Base-by-base conservation (phyloP, 2,113 vertebrate genomes). In the Apus apus region DNA sequence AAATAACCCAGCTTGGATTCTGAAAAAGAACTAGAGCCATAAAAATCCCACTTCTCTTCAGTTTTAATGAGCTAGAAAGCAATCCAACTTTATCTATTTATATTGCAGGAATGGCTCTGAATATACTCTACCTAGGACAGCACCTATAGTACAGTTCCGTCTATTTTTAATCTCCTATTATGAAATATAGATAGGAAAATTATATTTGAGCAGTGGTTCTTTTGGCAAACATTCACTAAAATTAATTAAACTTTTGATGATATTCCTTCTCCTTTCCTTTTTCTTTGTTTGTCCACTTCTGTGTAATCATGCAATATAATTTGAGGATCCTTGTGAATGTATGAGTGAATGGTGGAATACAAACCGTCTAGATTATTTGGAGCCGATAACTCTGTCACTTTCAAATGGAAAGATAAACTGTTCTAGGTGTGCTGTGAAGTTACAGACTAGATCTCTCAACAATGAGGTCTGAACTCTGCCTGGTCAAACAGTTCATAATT, bases 221-320 rank as follows among this genome's bases (percentile, higher is more conserved):
- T 94, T 72, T 61, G 36, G 90, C 79, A 97, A 96, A 97, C 70
- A 95, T 95, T 96, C 95, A 92, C 85, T 94, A 67, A 95, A 96
- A 97, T 96, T 94, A 95, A 97, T 95, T 94, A 95, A 96, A 94
- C 48, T 95, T 96, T 71, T 94, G 92, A 96, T 96, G 75, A 92
- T 94, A 90, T 94, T 96, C 79, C 82, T 96, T 93, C 72, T 94
- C 75, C 65, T 95, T 91, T 92, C 66, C 53, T 92, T 88, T 89
- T 86, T 92, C 88, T 93, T 92, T 97, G 78, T 95, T 96, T 96
- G 93, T 96, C 85, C 92, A 92, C 68, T 96, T 93, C 77, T 89
- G 48, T 95, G 85, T 88, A 96, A 97, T 96, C 92, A 90, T 68
- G 65, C 76, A 88, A 71, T 94, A 91, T 40, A 87, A 96, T 95